phyloP scores from a whole-genome alignment of 2,113 vertebrate species.

The Butastur rufipennis region DNA sequence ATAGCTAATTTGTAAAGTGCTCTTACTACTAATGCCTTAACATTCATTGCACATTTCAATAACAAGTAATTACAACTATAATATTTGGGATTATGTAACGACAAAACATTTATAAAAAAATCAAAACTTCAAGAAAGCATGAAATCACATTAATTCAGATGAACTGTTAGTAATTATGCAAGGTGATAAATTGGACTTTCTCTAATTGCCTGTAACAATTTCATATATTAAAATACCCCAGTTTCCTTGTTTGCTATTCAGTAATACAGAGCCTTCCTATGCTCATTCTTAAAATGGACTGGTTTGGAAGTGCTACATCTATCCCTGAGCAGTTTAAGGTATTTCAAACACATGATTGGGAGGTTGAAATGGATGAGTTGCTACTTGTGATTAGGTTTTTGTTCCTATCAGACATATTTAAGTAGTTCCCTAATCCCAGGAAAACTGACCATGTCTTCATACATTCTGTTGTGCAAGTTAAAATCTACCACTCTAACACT shows the following conservation, averaged over 20 bases:
- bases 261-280: neutral
- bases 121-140: conserved; percentile 55
- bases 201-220: conserved; percentile 28
- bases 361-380: neutral
- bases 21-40: neutral
- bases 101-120: conserved; percentile 31
- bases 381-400: neutral
- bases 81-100: conserved; percentile 45
- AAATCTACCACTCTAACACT: neutral
- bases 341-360: fast-evolving
- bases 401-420: neutral
- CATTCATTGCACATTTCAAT: conserved; percentile 17
- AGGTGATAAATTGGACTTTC: conserved; percentile 25
- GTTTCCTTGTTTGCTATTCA: neutral
- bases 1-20: neutral
- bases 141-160: conserved; percentile 59
- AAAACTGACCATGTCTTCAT: neutral
- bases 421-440: neutral
- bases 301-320: neutral
- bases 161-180: conserved; percentile 37
- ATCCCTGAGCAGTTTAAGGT: neutral
- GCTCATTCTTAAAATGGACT: neutral
- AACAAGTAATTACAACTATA: conserved; percentile 8
- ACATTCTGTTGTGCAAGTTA: neutral
- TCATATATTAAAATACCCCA: neutral